Base-by-base conservation (phyloP, 1,140 invertebrate genomes). In the Littorina saxatilis region DNA sequence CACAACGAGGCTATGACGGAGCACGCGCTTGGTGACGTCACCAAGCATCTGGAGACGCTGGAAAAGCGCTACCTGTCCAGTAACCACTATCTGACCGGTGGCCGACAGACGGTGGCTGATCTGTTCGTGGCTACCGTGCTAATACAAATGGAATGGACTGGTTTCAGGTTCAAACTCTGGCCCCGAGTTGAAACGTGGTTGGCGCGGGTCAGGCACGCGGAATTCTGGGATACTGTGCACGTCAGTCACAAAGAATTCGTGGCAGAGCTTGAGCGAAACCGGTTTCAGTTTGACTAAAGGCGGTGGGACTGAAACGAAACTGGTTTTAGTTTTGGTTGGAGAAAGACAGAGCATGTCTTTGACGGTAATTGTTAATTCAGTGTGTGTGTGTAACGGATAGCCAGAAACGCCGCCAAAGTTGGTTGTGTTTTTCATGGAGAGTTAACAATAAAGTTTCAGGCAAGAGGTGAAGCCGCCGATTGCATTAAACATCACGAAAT, bases 161-260 rank as follows among this genome's bases (percentile, higher is more conserved):
- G 81, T 11, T 84, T 84, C 29, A 80, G 82, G 63, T 85, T 87
- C 74, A 77, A 39, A 13, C 83, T 88, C 70, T 88, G 87, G 87
- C 87, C 87, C 3, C 83, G 82, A 23, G 83, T 88, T 4, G 81
- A 85, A 66, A 52, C 81, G 11, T 88, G 87, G 87, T 32, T 88
- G 35, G 15, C 43, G n/a, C 37, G 84, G 17, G 84, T 88, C 37
- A 83, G 82, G 66, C 81, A 78, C 23, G 83, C 82, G 63, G 84
- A 84, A 32, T 83, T 83, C 79, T 87, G 87, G 87, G 84, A 88
- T 39, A 76, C 52, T 13, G 87, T 87, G 13, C 87, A 88, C 75
- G 37, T 29, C n/a, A 74, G 84, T 39, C 87, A 88, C 79, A 40
- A 47, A 27, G 74, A 83, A 27, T 88, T 83, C 79, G 35, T 88